A percentile compares a stretch with the other conserved stretches of the same genome.
Conservation (phyloP, 2,113 vertebrate genomes). For the Malaclemys terrapin region DNA sequence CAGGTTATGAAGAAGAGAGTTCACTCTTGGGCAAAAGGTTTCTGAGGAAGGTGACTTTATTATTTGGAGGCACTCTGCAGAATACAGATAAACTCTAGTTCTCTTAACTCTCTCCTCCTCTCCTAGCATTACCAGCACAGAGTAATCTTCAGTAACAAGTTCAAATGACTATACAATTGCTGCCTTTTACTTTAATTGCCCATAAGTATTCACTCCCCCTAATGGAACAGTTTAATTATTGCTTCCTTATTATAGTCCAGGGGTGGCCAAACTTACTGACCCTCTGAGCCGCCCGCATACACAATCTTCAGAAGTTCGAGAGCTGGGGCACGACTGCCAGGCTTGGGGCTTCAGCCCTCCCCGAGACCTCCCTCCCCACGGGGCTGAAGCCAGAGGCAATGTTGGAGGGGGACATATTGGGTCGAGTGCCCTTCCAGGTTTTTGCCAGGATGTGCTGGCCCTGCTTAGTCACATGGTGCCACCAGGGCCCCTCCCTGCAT, state of each 20-base stretch:
- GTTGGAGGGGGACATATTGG: too few species aligned
- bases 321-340: too few species aligned
- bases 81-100: constrained; percentile 66
- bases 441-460: too few species aligned
- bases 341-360: too few species aligned
- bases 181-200: constrained; percentile 25
- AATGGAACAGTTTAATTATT: constrained; percentile 67
- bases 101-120: neutral
- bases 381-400: too few species aligned
- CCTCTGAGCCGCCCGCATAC: too few species aligned
- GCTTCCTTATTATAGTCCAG: neutral
- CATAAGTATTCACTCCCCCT: constrained; percentile 39
- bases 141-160: constrained; percentile 50
- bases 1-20: constrained; percentile 41
- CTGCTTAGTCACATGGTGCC: too few species aligned
- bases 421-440: too few species aligned
- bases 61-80: constrained; percentile 48
- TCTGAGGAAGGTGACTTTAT: constrained; percentile 69
- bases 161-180: neutral
- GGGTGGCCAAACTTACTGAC: too few species aligned
- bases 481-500: too few species aligned
- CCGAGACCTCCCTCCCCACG: too few species aligned
- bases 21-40: constrained; percentile 72
- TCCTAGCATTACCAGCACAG: neutral
- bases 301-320: too few species aligned